phyloP scores from a whole-genome alignment of 2,113 vertebrate genomes.

The Felis catus region DNA sequence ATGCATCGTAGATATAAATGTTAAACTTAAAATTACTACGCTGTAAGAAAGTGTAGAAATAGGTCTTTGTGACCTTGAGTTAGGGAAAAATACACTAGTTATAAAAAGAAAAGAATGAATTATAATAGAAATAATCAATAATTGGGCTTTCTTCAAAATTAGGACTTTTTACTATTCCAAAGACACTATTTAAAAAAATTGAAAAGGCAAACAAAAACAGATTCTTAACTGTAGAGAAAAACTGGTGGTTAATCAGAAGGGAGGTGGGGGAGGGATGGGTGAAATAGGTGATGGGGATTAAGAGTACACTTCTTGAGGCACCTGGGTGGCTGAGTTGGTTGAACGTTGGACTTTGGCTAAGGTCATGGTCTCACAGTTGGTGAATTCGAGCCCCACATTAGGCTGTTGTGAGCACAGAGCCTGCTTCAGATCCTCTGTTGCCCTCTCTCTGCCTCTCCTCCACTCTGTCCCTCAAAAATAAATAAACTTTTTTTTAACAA shows the following conservation, averaged over 20 bases:
- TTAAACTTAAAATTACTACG: not conserved
- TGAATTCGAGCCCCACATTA: no score
- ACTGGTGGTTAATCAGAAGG: not conserved
- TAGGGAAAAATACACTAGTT: not conserved
- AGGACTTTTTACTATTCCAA: not conserved
- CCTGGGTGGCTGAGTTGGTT: no score
- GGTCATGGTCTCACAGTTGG: no score
- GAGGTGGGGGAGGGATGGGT: not conserved
- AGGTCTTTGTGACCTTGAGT: not conserved
- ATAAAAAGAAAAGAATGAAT: not conserved
- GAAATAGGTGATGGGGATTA: not conserved
- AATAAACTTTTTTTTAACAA: no score
- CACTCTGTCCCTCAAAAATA: no score
- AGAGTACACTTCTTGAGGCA: not conserved
- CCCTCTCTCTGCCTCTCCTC: no score
- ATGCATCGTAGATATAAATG: not conserved
- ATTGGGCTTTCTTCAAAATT: not conserved
- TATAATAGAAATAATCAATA: not conserved
- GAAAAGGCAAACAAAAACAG: not conserved
- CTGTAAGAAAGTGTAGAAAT: not conserved
- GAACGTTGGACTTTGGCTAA: no score
- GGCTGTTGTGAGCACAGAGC: no score
- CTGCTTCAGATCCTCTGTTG: no score
- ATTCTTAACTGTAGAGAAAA: not conserved
- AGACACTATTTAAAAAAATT: not conserved